These are phyloP conservation scores for Pantherophis vulpinus DNA, from an alignment of 2,797 vertebrate species.

Conservation along the genomic window DNA sequence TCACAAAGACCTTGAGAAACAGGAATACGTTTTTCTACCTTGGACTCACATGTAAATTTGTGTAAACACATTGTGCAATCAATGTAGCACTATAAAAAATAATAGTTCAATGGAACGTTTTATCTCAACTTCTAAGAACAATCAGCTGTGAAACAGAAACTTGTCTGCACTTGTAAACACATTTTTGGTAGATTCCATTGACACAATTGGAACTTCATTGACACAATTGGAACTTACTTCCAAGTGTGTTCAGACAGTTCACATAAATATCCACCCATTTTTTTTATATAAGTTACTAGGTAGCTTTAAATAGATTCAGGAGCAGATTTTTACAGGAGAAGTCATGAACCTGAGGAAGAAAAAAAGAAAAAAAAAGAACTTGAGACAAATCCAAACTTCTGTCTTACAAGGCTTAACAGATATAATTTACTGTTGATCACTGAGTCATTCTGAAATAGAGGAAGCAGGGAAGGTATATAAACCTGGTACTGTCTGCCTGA, in stretches of 20 bases:
- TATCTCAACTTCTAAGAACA: neutral
- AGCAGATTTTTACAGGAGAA: neutral
- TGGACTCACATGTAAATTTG: neutral
- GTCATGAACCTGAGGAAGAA: neutral
- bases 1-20: neutral
- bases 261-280: neutral
- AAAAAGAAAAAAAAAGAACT: neutral
- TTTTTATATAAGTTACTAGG: neutral
- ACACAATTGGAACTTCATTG: neutral
- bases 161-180: neutral
- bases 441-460: neutral
- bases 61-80: neutral
- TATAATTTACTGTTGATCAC: neutral
- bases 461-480: neutral
- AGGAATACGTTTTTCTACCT: neutral
- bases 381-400: neutral
- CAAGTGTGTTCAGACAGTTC: neutral
- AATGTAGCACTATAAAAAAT: neutral
- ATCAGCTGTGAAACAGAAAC: neutral
- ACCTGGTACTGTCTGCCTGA: neutral
- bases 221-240: neutral
- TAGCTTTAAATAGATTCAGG: neutral
- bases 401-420: neutral
- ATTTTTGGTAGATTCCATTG: neutral
- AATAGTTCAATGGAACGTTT: neutral